Base-by-base conservation (phyloP, 2,797 vertebrate species). In the Anniella stebbinsi region DNA sequence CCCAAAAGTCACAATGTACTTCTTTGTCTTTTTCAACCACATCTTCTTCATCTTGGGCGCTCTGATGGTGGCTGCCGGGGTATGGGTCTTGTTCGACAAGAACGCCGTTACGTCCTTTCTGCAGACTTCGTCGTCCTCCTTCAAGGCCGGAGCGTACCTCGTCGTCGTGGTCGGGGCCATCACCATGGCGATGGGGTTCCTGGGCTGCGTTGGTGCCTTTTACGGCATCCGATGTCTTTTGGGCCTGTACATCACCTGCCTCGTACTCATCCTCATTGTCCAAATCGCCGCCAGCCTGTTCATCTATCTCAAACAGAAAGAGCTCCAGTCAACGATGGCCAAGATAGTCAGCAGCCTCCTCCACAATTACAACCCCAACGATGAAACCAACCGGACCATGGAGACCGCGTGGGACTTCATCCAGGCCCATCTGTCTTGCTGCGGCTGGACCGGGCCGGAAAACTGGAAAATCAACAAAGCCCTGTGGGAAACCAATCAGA, bases 221-320 rank as follows among this genome's bases (percentile, higher is more conserved):
- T 99, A 98, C 2, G 98, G 99, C 95, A 95, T 98, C 93, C 98
- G 98, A 91, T 99, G 98, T 91, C 97, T 99, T 88, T 97, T 99
- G 72, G 98, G 98, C 88, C 94, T 99, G 97, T 99, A 99, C 93
- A 98, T 99, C 93, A 95, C 97, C 90, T 98, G 98, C 95, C 97
- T 99, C 90, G 96, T 99, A 94, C 82, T 99, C 87, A 98, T 99
- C 96, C 98, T 99, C 87, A 86, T 98, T 7, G 94, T 97, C 93
- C 98, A 99, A 96, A 96, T 98, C 30, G 81, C 95, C 2, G 98
- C 97, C 0, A 98, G 97, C 1, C 87, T 96, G 9, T 95, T 99
- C 80, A 97, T 99, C 95, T 99, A 98, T 94, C 97, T 98, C 96
- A 98, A 98, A 88, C 96, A 97, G 45, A 97, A 97, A 0, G 1